Percentiles rank a stretch among this genome's conserved stretches.
Evolutionary conservation across 2,797 vertebrate genomes (phyloP).

Genomic region (Pyrocephalus nanus): DNA sequence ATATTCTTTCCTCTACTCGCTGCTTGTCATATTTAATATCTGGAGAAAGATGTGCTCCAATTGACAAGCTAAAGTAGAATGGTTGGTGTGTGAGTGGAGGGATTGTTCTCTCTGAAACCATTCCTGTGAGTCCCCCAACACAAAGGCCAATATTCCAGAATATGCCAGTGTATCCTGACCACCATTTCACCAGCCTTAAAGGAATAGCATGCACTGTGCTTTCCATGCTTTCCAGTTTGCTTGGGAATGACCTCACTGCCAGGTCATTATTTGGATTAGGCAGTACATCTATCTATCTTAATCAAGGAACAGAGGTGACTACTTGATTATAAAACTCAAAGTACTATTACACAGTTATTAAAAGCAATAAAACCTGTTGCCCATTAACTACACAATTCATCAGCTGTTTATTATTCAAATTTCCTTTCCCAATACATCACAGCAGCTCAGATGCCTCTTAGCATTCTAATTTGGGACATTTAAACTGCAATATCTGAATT

Average conservation of each 20-base stretch:
- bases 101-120: background rate
- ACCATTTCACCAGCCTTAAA: background rate
- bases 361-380: background rate
- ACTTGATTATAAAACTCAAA: background rate
- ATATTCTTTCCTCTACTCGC: background rate
- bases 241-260: background rate
- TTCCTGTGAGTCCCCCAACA: background rate
- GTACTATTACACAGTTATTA: background rate
- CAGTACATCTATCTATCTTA: background rate
- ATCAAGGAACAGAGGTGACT: background rate
- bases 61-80: background rate
- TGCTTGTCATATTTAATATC: background rate
- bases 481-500: background rate
- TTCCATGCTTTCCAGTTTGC: background rate
- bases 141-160: background rate
- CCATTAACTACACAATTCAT: background rate
- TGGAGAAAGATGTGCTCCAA: background rate
- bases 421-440: background rate
- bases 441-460: background rate
- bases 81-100: accelerated
- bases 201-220: background rate
- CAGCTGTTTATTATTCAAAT: background rate
- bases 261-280: background rate
- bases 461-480: background rate
- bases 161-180: background rate